Evolutionary conservation across 2,888 invertebrate species (phyloP).

Genomic region (Sesia bembeciformis): DNA sequence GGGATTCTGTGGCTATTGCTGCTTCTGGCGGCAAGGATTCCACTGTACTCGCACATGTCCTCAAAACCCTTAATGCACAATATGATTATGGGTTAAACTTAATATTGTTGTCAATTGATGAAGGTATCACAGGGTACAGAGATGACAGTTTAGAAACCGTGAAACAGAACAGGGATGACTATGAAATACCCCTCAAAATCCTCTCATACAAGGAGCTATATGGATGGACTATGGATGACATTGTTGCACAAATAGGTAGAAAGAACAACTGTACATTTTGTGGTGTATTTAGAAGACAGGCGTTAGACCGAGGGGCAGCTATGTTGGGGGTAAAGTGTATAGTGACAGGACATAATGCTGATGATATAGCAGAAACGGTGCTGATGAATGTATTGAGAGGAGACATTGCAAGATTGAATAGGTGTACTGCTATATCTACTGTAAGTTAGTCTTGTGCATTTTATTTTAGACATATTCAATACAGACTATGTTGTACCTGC

Average conservation of each 20-base stretch:
- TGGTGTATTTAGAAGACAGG: conserved; percentile 96
- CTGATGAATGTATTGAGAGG: conserved; percentile 98
- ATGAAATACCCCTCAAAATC: conserved; percentile 93
- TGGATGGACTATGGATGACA: conserved; percentile 99
- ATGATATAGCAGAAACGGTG: conserved; percentile 99
- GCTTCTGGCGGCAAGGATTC: conserved; percentile 98
- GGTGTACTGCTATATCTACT: conserved; percentile 94
- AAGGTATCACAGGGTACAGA: conserved; percentile 96
- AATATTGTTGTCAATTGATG: conserved; percentile 95
- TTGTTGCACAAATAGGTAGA: conserved; percentile 87
- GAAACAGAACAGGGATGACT: conserved; percentile 94
- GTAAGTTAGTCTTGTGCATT: conserved; percentile 57
- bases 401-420: conserved; percentile 92
- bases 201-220: conserved; percentile 97
- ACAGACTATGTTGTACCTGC: too few relatives aligned
- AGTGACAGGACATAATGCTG: conserved; percentile 97
- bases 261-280: conserved; percentile 98
- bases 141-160: conserved; percentile 98
- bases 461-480: too few relatives aligned
- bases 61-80: conserved; percentile 92
- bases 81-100: conserved; percentile 93
- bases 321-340: conserved; percentile 92
- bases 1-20: conserved; percentile 92
- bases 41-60: conserved; percentile 94
- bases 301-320: conserved; percentile 94